Percentiles rank a stretch among this genome's conserved stretches.
These are phyloP conservation scores for Pipistrellus kuhlii DNA, from an alignment of 2,797 vertebrate genomes.

Conservation along the genomic window DNA sequence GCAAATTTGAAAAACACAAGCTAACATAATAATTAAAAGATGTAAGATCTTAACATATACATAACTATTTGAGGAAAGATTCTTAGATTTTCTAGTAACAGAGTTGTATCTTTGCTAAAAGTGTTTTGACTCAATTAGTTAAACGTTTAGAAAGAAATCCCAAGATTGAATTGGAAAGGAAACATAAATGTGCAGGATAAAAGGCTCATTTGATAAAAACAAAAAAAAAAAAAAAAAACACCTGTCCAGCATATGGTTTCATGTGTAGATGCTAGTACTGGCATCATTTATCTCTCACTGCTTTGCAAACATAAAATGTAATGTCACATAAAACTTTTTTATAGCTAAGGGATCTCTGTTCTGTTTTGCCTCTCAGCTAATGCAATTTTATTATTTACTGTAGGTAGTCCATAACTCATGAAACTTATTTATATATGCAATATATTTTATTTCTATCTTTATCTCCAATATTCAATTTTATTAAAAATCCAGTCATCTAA, in stretches of 20 bases:
- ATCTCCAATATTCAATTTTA: slow-evolving; percentile 32
- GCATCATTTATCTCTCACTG: background rate
- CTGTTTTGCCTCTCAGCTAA: slow-evolving; percentile 18
- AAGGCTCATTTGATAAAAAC: background rate
- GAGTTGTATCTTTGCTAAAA: slow-evolving; percentile 76
- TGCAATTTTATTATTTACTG: slow-evolving; percentile 60
- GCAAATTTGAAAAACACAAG: slow-evolving; percentile 69
- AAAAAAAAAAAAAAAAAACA: background rate
- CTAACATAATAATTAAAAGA: slow-evolving; percentile 68
- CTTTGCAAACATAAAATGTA: slow-evolving; percentile 11
- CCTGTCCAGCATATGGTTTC: background rate
- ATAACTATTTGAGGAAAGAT: slow-evolving; percentile 77
- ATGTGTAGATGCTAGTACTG: background rate
- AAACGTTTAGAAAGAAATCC: slow-evolving; percentile 67
- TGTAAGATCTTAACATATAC: slow-evolving; percentile 58
- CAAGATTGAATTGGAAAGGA: background rate
- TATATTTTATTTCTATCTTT: slow-evolving; percentile 28
- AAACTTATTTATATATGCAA: background rate
- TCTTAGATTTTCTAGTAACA: slow-evolving; percentile 76
- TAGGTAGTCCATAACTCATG: background rate
- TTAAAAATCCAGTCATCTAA: slow-evolving; percentile 8
- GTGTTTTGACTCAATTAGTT: slow-evolving; percentile 72
- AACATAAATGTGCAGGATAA: background rate
- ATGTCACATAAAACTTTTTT: background rate
- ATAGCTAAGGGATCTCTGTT: background rate